Evolutionary conservation across 2,797 vertebrate species (phyloP).

Genomic region (Prionace glauca): DNA sequence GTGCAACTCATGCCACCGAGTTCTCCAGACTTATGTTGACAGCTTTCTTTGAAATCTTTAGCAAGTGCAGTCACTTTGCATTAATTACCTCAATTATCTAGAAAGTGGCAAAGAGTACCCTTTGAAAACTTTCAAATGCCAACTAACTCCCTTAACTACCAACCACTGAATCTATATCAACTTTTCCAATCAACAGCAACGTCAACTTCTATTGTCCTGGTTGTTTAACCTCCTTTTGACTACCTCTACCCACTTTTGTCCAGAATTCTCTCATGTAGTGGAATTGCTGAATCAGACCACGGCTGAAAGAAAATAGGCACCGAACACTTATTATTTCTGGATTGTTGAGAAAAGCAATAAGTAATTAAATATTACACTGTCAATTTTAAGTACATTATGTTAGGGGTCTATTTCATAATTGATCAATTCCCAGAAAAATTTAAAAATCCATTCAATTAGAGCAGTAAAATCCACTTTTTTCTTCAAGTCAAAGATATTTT

Average conservation of each 20-base stretch:
- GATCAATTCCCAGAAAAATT: neutral
- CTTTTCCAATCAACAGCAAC: neutral
- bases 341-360: neutral
- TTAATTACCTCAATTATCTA: no score
- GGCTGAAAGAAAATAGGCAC: neutral
- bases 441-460: neutral
- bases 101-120: neutral
- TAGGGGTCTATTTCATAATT: neutral
- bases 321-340: neutral
- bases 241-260: neutral
- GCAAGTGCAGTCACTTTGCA: neutral
- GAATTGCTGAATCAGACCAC: constrained; percentile 1
- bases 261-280: neutral
- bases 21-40: neutral
- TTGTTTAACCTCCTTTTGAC: neutral
- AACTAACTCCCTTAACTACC: neutral
- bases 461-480: neutral
- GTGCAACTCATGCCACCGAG: neutral
- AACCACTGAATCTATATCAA: neutral
- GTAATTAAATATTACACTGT: neutral
- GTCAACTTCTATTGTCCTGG: neutral
- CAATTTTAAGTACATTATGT: neutral
- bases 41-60: no score
- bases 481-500: neutral
- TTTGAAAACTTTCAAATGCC: neutral